A percentile compares a stretch with the other conserved stretches of the same genome.
Conservation (phyloP, 2,888 invertebrate genomes). For the Odontomyia ornata region DNA sequence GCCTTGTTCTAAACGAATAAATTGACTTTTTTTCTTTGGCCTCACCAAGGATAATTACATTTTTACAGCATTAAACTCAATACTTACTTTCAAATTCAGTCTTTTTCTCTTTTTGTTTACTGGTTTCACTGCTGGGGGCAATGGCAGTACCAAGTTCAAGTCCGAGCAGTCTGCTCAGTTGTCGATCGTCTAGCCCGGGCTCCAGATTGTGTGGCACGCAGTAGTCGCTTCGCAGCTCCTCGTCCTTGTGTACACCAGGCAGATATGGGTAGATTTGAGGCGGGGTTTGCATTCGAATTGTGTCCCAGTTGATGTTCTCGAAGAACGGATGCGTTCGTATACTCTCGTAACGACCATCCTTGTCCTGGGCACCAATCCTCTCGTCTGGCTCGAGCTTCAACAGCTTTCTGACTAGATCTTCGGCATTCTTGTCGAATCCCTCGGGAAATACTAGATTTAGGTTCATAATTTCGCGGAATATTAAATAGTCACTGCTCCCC, state of each 20-base stretch:
- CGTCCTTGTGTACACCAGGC: conserved; percentile 75
- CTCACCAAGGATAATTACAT: too few species aligned
- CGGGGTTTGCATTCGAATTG: conserved; percentile 78
- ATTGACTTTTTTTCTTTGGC: too few species aligned
- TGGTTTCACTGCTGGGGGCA: conserved; percentile 44
- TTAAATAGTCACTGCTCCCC: conserved; percentile 91
- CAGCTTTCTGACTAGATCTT: conserved; percentile 86
- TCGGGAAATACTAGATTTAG: conserved; percentile 92
- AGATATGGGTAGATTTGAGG: conserved; percentile 85
- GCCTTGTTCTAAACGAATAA: not conserved
- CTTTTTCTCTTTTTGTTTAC: conserved; percentile 47
- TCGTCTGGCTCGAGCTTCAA: conserved; percentile 82
- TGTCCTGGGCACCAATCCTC: conserved; percentile 83
- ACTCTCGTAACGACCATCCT: conserved; percentile 76
- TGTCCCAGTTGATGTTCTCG: conserved; percentile 82
- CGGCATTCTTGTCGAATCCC: conserved; percentile 86
- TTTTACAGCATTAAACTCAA: too few species aligned
- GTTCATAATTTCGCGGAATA: conserved; percentile 94
- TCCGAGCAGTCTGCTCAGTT: conserved; percentile 79
- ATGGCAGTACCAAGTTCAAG: conserved; percentile 68
- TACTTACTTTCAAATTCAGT: conserved; percentile 53
- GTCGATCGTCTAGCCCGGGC: conserved; percentile 87
- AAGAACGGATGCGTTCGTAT: conserved; percentile 91
- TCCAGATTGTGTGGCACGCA: conserved; percentile 80
- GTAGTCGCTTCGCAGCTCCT: conserved; percentile 73